Conservation (phyloP, 2,113 vertebrate species). For the Boleophthalmus pectinirostris region DNA sequence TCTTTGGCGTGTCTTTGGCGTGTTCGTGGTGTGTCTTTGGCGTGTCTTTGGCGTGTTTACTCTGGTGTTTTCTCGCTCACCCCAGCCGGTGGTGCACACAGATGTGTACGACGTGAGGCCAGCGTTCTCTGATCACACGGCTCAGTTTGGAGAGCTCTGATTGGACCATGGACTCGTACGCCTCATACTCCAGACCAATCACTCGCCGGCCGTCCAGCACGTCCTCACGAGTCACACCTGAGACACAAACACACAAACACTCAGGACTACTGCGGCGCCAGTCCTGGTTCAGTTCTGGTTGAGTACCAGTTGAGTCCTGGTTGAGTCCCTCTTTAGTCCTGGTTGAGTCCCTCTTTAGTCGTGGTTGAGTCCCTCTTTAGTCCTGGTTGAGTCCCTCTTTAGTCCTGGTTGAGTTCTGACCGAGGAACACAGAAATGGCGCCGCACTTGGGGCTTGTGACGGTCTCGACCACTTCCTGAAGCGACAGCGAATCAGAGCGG, state of each 20-base stretch:
- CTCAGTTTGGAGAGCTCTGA: slow-evolving; percentile 87
- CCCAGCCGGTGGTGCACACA: slow-evolving; percentile 90
- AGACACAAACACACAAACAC: neutral
- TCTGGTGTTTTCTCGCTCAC: slow-evolving; percentile 60
- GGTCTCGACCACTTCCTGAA: slow-evolving; percentile 80
- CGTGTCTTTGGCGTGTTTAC: neutral
- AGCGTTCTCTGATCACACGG: slow-evolving; percentile 79
- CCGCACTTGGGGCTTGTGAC: slow-evolving; percentile 85
- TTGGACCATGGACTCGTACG: slow-evolving; percentile 88
- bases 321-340: neutral
- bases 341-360: too few relatives aligned
- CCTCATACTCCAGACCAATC: slow-evolving; percentile 88
- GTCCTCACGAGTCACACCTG: slow-evolving; percentile 88
- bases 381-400: too few relatives aligned
- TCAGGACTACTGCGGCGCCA: neutral
- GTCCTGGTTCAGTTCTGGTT: too few relatives aligned
- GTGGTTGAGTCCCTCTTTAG: too few relatives aligned
- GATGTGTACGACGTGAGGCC: slow-evolving; percentile 84
- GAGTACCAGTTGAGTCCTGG: too few relatives aligned
- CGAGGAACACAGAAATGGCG: slow-evolving; percentile 88
- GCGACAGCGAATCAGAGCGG: slow-evolving; percentile 80
- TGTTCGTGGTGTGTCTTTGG: too few relatives aligned
- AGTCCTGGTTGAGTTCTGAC: slow-evolving; percentile 40
- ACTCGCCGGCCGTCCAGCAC: slow-evolving; percentile 85
- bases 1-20: too few relatives aligned